phyloP scores from a whole-genome alignment of 37 sponge, comb jelly and placozoan genomes.

The Axinella damicornis region DNA sequence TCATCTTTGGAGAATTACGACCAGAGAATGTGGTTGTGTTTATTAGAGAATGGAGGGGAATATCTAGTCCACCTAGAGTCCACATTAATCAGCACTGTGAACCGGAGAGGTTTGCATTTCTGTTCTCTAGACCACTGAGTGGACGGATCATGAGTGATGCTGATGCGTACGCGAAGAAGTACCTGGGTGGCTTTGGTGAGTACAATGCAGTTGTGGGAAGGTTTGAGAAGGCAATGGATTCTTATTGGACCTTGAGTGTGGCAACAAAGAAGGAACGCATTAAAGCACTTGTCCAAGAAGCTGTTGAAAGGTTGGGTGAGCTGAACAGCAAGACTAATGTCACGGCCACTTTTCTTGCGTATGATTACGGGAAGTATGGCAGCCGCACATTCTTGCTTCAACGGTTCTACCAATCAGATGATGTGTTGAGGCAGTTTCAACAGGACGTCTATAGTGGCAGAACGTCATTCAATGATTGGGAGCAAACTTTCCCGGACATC shows the following conservation, averaged over 20 bases:
- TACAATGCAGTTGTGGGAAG: not conserved
- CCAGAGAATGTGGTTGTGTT: not conserved
- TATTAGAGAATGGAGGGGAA: slow-evolving; percentile 1
- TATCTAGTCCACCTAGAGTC: not conserved
- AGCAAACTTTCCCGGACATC: too few species aligned
- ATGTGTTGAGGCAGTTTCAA: too few species aligned
- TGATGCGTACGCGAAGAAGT: not conserved
- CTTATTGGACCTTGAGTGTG: not conserved
- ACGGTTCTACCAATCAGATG: too few species aligned
- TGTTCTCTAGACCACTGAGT: not conserved
- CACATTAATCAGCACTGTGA: not conserved
- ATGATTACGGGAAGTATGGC: too few species aligned
- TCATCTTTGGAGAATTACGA: not conserved
- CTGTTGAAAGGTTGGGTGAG: too few species aligned
- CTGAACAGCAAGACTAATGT: too few species aligned
- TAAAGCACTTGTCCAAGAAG: too few species aligned
- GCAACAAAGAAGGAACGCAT: too few species aligned
- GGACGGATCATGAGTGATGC: not conserved
- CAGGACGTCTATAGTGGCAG: too few species aligned
- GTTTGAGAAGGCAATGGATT: not conserved
- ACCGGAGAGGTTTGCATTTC: not conserved
- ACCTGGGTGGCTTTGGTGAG: slow-evolving; percentile 8
- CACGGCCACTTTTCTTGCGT: too few species aligned
- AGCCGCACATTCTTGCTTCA: too few species aligned
- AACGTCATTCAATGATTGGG: too few species aligned